Conservation (phyloP, 1,140 invertebrate species). For the Bombus superbus region DNA sequence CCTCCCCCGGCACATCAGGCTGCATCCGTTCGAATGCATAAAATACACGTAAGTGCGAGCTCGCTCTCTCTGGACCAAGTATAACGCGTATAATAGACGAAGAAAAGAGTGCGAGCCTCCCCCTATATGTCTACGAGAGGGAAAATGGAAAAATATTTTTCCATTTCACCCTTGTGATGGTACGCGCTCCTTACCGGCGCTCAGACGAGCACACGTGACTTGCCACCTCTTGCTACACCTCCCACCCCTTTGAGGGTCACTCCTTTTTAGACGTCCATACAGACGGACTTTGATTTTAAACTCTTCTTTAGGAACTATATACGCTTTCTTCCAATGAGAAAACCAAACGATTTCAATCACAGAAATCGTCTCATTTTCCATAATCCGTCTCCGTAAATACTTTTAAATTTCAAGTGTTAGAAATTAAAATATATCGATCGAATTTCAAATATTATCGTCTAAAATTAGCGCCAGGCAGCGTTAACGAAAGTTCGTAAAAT, state of each 20-base stretch:
- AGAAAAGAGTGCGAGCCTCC: slow-evolving; percentile 40
- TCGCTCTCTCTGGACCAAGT: slow-evolving; percentile 41
- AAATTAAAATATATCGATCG: neutral
- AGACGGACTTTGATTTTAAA: slow-evolving; percentile 6
- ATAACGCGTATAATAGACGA: slow-evolving; percentile 65
- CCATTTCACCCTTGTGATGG: slow-evolving; percentile 34
- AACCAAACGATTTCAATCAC: neutral
- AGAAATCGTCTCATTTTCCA: neutral
- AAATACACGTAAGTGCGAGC: slow-evolving; percentile 69
- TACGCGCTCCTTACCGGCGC: neutral
- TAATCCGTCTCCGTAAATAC: neutral
- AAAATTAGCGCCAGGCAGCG: neutral
- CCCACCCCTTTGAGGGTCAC: neutral
- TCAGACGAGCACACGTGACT: slow-evolving; percentile 21
- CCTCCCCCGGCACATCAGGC: slow-evolving; percentile 34
- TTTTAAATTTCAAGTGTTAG: neutral
- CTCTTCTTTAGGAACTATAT: too few relatives aligned
- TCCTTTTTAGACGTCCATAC: neutral
- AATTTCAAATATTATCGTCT: neutral
- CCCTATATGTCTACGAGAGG: slow-evolving; percentile 19
- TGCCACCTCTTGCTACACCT: neutral
- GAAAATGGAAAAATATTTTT: slow-evolving; percentile 69
- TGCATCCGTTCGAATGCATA: slow-evolving; percentile 68
- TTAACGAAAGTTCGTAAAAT: neutral
- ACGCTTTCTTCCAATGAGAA: neutral